Percentiles rank a stretch among this genome's conserved stretches.
Conservation (phyloP, 2,113 vertebrate species). For the Megalops atlanticus region DNA sequence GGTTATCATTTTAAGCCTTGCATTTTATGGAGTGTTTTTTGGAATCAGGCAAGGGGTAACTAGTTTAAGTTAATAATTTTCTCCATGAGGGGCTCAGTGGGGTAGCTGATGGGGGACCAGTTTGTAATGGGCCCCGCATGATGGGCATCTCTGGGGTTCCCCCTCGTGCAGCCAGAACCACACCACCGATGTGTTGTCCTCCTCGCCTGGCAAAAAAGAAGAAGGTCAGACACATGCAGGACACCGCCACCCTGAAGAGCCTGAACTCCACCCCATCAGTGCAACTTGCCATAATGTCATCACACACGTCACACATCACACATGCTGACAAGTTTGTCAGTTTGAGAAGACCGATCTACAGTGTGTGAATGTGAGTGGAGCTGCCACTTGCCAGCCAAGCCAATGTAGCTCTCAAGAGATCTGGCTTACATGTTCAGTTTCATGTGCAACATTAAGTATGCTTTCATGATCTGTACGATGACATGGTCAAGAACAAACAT, state of each 20-base stretch:
- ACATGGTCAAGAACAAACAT: background rate
- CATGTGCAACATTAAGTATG: background rate
- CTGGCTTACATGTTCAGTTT: background rate
- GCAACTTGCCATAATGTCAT: background rate
- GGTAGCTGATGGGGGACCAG: slow-evolving; percentile 75
- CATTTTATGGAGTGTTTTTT: too few relatives aligned
- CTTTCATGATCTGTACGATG: background rate
- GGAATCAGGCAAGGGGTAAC: slow-evolving; percentile 36
- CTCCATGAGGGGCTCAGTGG: slow-evolving; percentile 44
- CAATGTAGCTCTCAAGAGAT: background rate
- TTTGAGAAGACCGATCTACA: too few relatives aligned
- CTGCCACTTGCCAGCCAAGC: too few relatives aligned
- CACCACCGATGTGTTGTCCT: slow-evolving; percentile 81
- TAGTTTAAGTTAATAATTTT: slow-evolving; percentile 17
- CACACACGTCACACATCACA: too few relatives aligned
- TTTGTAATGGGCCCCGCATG: slow-evolving; percentile 82
- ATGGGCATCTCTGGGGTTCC: slow-evolving; percentile 81
- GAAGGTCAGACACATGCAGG: background rate
- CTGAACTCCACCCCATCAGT: too few relatives aligned
- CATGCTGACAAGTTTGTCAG: too few relatives aligned
- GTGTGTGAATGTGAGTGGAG: too few relatives aligned
- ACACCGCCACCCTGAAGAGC: too few relatives aligned
- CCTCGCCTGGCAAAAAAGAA: slow-evolving; percentile 73
- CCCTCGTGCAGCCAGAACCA: slow-evolving; percentile 90
- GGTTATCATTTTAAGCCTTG: slow-evolving; percentile 19